Base-by-base conservation (phyloP, 2,113 vertebrate genomes). In the Tetrao urogallus region DNA sequence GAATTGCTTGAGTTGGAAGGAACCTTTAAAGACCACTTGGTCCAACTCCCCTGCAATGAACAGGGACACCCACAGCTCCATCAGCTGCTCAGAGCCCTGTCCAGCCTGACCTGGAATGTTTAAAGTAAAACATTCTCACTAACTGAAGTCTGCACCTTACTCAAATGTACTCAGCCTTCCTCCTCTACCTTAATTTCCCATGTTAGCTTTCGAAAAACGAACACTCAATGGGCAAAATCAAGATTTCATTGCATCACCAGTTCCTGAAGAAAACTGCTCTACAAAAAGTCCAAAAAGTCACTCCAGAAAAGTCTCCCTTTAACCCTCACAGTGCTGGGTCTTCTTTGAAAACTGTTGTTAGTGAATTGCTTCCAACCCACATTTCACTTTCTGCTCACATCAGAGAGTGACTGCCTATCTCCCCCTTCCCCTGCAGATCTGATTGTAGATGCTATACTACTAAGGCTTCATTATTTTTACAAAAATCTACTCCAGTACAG, bases 401-500 rank as follows among this genome's bases (percentile, higher is more conserved):
- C 93, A 83, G 74, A 77, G 75, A 45, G 52, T 43, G 73, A 50
- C 74, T 95, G 67, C 45, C 58, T 88, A 28, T 30, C 73, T 91
- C 69, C 76, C 47, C 61, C 77, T 81, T 91, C 57, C 88, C 84
- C 94, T 88, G 89, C 94, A 97, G 88, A 92, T 75, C 82, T 83
- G 89, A 90, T 86, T 24, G 11, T 74, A 20, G 95, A 77, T 69
- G 85, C 94, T 81, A 27, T 43, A 69, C 90, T 91, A 88, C 94
- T 93, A 94, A 93, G 93, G 40, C 88, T 95, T 97, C 96, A 91
- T 95, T 96, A 97, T 88, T 97, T 97, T 97, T 94, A 96, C 93
- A 95, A 91, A 97, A 94, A 95, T 94, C 91, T 71, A 94, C 95
- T 96, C 95, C 94, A 69, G 89, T 86, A 86, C 10, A 69, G 94